A percentile compares a stretch with the other conserved stretches of the same genome.
phyloP scores from a whole-genome alignment of 2,797 vertebrate species.

The Halcyon chelicuti region DNA sequence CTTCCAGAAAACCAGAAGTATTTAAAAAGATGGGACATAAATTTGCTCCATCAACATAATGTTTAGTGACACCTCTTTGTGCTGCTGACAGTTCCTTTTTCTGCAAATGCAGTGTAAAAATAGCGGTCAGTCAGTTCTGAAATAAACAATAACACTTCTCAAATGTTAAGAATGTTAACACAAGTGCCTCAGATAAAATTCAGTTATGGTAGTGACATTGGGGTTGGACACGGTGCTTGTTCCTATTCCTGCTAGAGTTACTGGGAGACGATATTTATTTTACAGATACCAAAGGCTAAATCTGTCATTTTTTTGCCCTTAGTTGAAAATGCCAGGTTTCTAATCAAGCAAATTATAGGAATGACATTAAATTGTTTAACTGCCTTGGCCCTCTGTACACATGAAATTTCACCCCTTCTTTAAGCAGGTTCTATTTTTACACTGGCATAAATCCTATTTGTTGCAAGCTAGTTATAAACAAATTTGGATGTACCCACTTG shows the following conservation, averaged over 20 bases:
- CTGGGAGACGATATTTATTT: constrained; percentile 28
- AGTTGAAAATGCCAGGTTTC: constrained; percentile 56
- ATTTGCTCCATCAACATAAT: not conserved
- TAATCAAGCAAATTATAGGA: constrained; percentile 63
- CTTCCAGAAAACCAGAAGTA: not conserved
- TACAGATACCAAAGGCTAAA: constrained; percentile 8
- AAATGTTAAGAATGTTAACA: constrained; percentile 25
- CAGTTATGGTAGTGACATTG: not conserved
- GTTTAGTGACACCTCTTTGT: not conserved
- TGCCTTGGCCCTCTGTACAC: not conserved
- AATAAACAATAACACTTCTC: constrained; percentile 14
- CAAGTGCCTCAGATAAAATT: constrained; percentile 15
- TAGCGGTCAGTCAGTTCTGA: not conserved
- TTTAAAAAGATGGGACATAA: not conserved
- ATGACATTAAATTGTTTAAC: constrained; percentile 53
- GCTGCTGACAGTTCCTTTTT: not conserved
- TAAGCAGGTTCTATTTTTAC: constrained; percentile 47
- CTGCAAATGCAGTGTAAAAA: not conserved
- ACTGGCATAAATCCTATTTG: not conserved
- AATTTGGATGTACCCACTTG: not conserved
- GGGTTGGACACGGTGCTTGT: not conserved
- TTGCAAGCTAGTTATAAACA: not conserved
- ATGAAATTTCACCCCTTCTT: constrained; percentile 40
- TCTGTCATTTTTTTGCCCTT: constrained; percentile 22
- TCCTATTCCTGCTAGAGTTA: not conserved